These are phyloP conservation scores for Podocnemis expansa DNA, from an alignment of 2,113 vertebrate species.

Conservation along the genomic window DNA sequence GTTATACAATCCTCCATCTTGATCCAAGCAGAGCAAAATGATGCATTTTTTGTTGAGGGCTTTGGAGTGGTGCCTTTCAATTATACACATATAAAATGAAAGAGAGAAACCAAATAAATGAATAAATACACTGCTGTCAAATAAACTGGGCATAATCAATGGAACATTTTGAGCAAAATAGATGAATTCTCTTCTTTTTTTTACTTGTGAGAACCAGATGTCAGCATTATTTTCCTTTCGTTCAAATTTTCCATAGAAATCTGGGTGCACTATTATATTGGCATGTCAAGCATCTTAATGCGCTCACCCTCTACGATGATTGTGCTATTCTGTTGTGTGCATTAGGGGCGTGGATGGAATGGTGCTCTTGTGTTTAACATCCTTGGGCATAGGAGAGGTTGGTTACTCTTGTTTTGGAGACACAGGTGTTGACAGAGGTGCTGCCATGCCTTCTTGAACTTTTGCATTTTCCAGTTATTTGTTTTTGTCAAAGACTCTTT, in stretches of 20 bases:
- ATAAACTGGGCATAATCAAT: too few relatives aligned
- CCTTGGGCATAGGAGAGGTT: background rate
- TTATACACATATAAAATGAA: too few relatives aligned
- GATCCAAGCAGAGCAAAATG: background rate
- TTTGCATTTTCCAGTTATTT: background rate
- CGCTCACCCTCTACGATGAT: background rate
- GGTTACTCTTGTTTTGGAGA: background rate
- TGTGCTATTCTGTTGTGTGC: background rate
- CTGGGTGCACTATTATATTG: background rate
- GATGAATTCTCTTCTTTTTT: background rate
- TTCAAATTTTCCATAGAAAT: background rate
- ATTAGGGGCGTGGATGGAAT: background rate
- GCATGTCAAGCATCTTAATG: background rate
- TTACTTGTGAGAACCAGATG: background rate
- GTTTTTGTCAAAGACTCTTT: background rate
- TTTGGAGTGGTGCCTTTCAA: background rate
- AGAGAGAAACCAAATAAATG: too few relatives aligned
- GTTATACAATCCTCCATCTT: background rate
- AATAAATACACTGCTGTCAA: too few relatives aligned
- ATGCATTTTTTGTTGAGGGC: background rate
- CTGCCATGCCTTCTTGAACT: background rate
- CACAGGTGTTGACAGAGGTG: background rate
- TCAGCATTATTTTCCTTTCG: background rate
- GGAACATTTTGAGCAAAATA: background rate
- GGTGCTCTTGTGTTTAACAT: background rate